Evolutionary conservation across 2,888 invertebrate genomes (phyloP), one percentile per base, ranked within the genome.

Genomic region (Brachyptera putata): DNA sequence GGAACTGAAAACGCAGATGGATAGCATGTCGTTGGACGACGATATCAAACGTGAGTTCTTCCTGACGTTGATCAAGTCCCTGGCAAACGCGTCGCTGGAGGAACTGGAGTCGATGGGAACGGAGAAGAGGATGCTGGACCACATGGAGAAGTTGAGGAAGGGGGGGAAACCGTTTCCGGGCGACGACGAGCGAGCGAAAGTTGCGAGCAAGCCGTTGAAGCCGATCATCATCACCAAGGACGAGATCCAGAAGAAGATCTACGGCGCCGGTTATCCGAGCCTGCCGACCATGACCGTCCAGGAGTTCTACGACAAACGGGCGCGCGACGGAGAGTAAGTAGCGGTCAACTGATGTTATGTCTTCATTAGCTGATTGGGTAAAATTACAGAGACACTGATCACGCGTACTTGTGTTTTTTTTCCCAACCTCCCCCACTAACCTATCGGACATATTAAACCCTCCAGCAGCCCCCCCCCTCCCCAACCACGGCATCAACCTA

Each of bases 261-360:
- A 84, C 76, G 99, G 98, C 0, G 80, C 87, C 36, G 98, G 98
- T 0, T 99, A 99, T 79, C 98, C 98, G 1, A 86, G 93, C 67
- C 73, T 96, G 58, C 96, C 98, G 1, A 84, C 91, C 1, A 82
- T 95, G 81, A 94, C 95, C 0, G 91, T 99, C 0, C 88, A 95
- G 70, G 97, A 99, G 77, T 96, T 96, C 78, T 97, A 95, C 73
- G 90, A 95, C 60, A 84, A 95, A 71, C 81, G 92, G 63, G 86
- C 90, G 0, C 77, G 79, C 58, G 88, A 89, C 41, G 92, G 92
- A 68, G 80, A 85, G 79, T 86, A 69, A 80, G 82, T 80, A 66
- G 21, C 56, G 5, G n/a, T n/a, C n/a, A n/a, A n/a, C n/a, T n/a
- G n/a, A n/a, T n/a, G n/a, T n/a, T n/a, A n/a, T n/a, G n/a, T n/a